Base-by-base conservation (phyloP, 2,113 vertebrate species). In the Phasianus colchicus region DNA sequence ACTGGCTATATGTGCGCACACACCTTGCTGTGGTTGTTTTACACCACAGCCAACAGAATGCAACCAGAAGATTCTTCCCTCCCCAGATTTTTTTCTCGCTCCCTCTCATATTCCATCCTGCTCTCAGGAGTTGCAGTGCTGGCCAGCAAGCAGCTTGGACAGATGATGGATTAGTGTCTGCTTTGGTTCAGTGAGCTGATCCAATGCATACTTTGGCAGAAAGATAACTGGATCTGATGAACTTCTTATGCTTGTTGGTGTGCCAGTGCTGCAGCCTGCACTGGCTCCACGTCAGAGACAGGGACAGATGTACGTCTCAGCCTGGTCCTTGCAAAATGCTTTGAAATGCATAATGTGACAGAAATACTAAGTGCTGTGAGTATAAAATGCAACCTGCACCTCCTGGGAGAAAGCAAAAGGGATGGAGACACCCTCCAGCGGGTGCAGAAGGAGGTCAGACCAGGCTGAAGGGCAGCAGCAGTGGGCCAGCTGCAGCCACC, bases 161-260 rank as follows among this genome's bases (percentile, higher is more conserved):
- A 95, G 86, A 88, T 90, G 86, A 83, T 70, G 72, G 57, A 83
- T 88, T 86, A 93, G 55, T 32, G 42, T 32, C 19, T 71, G 32
- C 2, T 2, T 54, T 88, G 69, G 29, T 86, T 86, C 86, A 90
- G 58, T 85, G 83, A 88, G 57, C 38, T 30, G 83, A 86, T 86
- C 60, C 88, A 86, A 50, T 11, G 64, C 36, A 76, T 32, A 29
- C 27, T 70, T 86, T 95, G n/a, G 78, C 89, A 92, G 70, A 73
- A 48, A 48, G 38, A 85, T 89, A 58, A 47, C 70, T 38, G 57
- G 60, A 55, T 88, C 61, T 72, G 47, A 43, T 69, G n/a, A n/a
- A 55, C 20, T 88, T 50, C 54, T 80, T 74, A 60, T 0, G 6
- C 54, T 25, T 52, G 24, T 1, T 2, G 38, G 64, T 85, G 63